Evolutionary conservation across 1,140 invertebrate genomes (phyloP).

Genomic region (Drosophila seguyi): DNA sequence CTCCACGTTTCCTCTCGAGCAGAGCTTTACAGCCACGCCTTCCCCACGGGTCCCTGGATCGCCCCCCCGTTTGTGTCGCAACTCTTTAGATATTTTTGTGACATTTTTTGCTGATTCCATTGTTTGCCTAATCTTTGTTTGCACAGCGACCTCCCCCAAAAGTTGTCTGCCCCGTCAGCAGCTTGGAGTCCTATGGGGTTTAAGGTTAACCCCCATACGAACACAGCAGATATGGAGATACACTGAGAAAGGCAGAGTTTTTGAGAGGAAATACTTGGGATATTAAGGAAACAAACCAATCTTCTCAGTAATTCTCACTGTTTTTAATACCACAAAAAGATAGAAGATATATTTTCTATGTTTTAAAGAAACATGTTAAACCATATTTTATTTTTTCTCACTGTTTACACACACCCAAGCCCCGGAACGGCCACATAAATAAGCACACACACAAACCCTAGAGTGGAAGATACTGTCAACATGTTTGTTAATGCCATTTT

Average conservation of each 20-base stretch:
- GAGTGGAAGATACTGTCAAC: constrained; percentile 71
- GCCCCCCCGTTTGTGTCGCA: constrained; percentile 10
- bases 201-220: constrained; percentile 4
- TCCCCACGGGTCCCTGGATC: not conserved
- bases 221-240: not conserved
- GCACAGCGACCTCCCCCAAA: constrained; percentile 55
- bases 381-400: not conserved
- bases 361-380: not conserved
- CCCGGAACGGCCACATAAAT: constrained; percentile 35
- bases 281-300: not conserved
- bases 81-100: constrained; percentile 31
- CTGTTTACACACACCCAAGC: not conserved
- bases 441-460: constrained; percentile 39
- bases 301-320: no score
- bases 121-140: constrained; percentile 78
- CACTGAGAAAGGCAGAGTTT: constrained; percentile 7
- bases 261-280: not conserved
- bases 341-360: not conserved
- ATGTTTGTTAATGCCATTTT: constrained; percentile 78
- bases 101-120: constrained; percentile 79
- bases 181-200: constrained; percentile 26
- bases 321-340: not conserved
- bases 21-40: constrained; percentile 2
- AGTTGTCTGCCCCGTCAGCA: constrained; percentile 64
- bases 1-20: constrained; percentile 20